Conservation (phyloP, 2,797 vertebrate genomes). For the Gila robusta region DNA sequence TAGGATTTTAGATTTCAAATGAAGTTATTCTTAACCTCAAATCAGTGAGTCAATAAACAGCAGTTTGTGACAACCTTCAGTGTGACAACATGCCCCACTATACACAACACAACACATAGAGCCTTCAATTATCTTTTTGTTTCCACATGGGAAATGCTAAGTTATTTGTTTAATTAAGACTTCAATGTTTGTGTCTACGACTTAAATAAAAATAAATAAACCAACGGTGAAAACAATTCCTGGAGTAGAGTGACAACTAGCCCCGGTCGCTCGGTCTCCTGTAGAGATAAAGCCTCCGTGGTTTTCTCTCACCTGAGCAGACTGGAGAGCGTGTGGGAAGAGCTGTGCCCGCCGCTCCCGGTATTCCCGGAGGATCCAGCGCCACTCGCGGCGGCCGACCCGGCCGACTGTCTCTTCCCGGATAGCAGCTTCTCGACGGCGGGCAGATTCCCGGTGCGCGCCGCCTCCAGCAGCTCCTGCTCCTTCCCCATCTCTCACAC, state of each 20-base stretch:
- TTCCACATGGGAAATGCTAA: not conserved
- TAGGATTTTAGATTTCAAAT: not conserved
- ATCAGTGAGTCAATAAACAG: not conserved
- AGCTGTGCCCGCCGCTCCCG: constrained; percentile 80
- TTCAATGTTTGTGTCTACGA: not conserved
- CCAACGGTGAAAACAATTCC: too few species aligned
- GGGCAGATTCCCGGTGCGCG: constrained; percentile 93
- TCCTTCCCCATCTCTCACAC: constrained; percentile 91
- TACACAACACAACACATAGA: too few species aligned
- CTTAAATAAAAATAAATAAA: not conserved
- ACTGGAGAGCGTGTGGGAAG: constrained; percentile 90
- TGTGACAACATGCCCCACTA: constrained; percentile 1
- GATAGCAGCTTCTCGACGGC: constrained; percentile 95
- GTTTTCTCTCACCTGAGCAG: constrained; percentile 86
- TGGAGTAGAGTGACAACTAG: constrained; percentile 3
- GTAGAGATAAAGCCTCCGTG: not conserved
- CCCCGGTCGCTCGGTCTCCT: not conserved
- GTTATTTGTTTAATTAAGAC: not conserved
- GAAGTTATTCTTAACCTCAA: not conserved
- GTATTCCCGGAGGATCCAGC: constrained; percentile 76
- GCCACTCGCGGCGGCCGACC: constrained; percentile 76
- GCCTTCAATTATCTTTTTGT: too few species aligned
- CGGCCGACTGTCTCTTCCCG: constrained; percentile 89
- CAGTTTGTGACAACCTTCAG: not conserved
- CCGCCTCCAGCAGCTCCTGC: constrained; percentile 97